A percentile compares a stretch with the other conserved stretches of the same genome.
Evolutionary conservation across 2,888 invertebrate genomes (phyloP).

Genomic region (Cordilura impudica): DNA sequence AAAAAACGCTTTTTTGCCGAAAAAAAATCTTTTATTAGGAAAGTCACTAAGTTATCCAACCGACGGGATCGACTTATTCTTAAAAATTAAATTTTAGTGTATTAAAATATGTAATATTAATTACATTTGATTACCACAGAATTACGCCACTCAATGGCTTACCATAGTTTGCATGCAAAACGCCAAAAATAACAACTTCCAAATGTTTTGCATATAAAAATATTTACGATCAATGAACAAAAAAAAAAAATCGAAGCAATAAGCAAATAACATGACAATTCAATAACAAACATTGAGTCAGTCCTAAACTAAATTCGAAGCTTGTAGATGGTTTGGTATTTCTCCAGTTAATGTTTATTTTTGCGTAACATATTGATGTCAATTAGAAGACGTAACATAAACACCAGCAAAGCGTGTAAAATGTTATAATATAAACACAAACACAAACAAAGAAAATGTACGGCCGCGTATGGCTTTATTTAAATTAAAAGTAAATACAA

Average conservation of each 20-base stretch:
- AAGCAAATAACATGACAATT: neutral
- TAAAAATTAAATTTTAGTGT: too few relatives aligned
- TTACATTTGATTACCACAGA: too few relatives aligned
- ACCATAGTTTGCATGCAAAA: neutral
- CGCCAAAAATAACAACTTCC: conserved; percentile 1
- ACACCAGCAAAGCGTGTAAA: neutral
- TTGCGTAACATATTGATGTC: conserved; percentile 49
- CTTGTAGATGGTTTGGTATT: neutral
- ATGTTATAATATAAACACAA: neutral
- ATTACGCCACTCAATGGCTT: neutral
- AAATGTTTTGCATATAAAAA: neutral
- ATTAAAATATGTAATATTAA: too few relatives aligned
- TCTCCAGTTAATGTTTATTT: conserved; percentile 1
- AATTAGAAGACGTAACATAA: conserved; percentile 44
- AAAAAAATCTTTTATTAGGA: too few relatives aligned
- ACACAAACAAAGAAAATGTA: neutral
- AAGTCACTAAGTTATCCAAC: too few relatives aligned
- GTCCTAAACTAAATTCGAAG: neutral
- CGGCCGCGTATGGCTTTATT: neutral
- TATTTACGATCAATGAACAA: neutral
- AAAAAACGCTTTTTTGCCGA: too few relatives aligned
- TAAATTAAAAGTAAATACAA: neutral
- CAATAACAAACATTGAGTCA: neutral
- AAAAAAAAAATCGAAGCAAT: neutral
- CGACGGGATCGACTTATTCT: too few relatives aligned